Evolutionary conservation across 2,888 invertebrate genomes (phyloP).

Genomic region (Eupithecia subfuscata): DNA sequence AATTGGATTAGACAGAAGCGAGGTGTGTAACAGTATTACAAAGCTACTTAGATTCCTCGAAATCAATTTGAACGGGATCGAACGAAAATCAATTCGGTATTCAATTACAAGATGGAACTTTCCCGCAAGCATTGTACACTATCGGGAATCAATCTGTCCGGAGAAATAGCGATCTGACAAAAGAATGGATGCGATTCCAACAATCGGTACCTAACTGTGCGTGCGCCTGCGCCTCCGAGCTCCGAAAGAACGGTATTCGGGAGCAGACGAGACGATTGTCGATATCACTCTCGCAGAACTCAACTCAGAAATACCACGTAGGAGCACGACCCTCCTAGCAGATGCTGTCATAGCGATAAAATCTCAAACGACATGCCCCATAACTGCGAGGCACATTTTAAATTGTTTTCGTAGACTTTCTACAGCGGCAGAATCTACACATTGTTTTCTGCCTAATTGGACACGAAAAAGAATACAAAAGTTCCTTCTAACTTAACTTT

Average conservation of each 20-base stretch:
- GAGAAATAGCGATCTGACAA: conserved; percentile 75
- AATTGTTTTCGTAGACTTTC: conserved; percentile 50
- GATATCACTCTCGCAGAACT: conserved; percentile 50
- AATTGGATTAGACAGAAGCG: conserved; percentile 61
- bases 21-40: conserved; percentile 65
- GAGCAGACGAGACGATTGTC: conserved; percentile 54
- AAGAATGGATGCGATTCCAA: conserved; percentile 73
- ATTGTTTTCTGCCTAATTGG: conserved; percentile 43
- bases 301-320: conserved; percentile 51
- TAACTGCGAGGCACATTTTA: conserved; percentile 52
- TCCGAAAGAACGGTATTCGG: conserved; percentile 62
- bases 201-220: conserved; percentile 74
- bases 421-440: conserved; percentile 37
- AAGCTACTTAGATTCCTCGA: conserved; percentile 64
- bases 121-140: conserved; percentile 73
- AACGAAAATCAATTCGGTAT: conserved; percentile 76
- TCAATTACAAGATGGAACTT: conserved; percentile 75
- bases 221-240: conserved; percentile 50
- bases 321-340: conserved; percentile 65
- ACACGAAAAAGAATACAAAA: conserved; percentile 39
- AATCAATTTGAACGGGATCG: conserved; percentile 73
- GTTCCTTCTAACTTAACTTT: conserved; percentile 36
- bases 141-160: conserved; percentile 74
- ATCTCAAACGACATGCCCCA: conserved; percentile 54
- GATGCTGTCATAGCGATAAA: conserved; percentile 60